Evolutionary conservation across 2,797 vertebrate species (phyloP).

Genomic region (Tiaroga cobitis): DNA sequence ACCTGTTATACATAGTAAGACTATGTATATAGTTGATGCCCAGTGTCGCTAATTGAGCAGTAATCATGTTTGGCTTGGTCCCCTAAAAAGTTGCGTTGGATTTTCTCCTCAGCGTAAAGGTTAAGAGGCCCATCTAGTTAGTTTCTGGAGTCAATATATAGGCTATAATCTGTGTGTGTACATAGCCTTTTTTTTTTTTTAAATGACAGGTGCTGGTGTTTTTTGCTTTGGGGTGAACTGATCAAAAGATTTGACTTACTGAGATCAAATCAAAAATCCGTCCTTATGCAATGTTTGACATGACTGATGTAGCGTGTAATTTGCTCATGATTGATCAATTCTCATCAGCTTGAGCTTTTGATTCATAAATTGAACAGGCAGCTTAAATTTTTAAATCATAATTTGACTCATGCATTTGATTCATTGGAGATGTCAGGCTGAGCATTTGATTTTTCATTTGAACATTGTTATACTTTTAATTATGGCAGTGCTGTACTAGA

Average conservation of each 20-base stretch:
- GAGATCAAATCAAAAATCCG: background rate
- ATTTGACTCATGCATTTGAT: background rate
- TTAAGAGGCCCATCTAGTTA: too few relatives aligned
- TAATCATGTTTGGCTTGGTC: too few relatives aligned
- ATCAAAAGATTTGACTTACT: background rate
- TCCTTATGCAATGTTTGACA: background rate
- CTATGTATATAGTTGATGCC: too few relatives aligned
- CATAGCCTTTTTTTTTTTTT: too few relatives aligned
- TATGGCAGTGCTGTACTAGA: conserved; percentile 1
- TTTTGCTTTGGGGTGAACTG: background rate
- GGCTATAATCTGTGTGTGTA: too few relatives aligned
- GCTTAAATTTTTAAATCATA: background rate
- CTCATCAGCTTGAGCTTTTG: background rate
- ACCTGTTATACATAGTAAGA: too few relatives aligned
- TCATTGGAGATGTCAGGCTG: background rate
- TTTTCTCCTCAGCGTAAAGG: too few relatives aligned
- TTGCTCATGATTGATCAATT: conserved; percentile 1
- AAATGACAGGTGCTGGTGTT: too few relatives aligned
- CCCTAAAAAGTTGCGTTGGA: too few relatives aligned
- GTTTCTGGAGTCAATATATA: too few relatives aligned
- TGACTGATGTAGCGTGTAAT: background rate
- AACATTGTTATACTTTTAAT: conserved; percentile 1
- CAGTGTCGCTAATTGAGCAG: too few relatives aligned
- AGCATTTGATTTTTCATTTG: background rate
- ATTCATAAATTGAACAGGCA: conserved; percentile 1